phyloP scores from a whole-genome alignment of 2,888 invertebrate species.

The Callosobruchus maculatus region DNA sequence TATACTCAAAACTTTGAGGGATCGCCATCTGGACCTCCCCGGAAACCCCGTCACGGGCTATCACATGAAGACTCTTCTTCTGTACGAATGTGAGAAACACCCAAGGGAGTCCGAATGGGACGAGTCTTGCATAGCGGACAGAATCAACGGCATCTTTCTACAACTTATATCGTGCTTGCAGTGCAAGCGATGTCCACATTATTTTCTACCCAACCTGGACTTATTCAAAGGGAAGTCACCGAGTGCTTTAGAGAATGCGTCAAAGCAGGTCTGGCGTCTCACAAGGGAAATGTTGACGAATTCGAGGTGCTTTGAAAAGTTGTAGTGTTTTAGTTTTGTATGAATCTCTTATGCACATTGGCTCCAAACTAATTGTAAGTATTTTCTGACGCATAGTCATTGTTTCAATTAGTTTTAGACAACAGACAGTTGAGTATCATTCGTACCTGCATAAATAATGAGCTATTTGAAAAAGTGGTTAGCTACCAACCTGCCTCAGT shows the following conservation, averaged over 20 bases:
- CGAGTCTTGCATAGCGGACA: slow-evolving; percentile 71
- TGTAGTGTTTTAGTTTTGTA: slow-evolving; percentile 48
- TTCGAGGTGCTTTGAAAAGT: slow-evolving; percentile 72
- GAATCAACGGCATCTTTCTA: slow-evolving; percentile 76
- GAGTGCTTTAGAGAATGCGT: slow-evolving; percentile 71
- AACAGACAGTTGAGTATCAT: too few relatives aligned
- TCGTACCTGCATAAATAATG: too few relatives aligned
- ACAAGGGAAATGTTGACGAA: slow-evolving; percentile 76
- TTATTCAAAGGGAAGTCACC: slow-evolving; percentile 76
- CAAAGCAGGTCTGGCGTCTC: slow-evolving; percentile 76
- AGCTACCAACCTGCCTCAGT: too few relatives aligned
- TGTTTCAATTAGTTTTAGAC: too few relatives aligned
- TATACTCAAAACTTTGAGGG: slow-evolving; percentile 73
- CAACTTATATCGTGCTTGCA: slow-evolving; percentile 83
- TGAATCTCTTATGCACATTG: slow-evolving; percentile 15
- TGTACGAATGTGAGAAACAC: slow-evolving; percentile 86
- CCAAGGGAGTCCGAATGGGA: slow-evolving; percentile 79
- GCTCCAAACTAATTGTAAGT: background rate
- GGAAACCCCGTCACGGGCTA: slow-evolving; percentile 75
- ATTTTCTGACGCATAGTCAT: background rate
- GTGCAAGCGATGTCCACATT: slow-evolving; percentile 79
- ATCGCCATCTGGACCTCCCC: slow-evolving; percentile 71
- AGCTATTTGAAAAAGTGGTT: too few relatives aligned
- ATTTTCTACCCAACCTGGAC: slow-evolving; percentile 78
- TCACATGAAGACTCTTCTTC: slow-evolving; percentile 70